Evolutionary conservation across 2,888 invertebrate species (phyloP), one percentile per base, ranked within the genome.

Genomic region (Hipparchia sbordonii): DNA sequence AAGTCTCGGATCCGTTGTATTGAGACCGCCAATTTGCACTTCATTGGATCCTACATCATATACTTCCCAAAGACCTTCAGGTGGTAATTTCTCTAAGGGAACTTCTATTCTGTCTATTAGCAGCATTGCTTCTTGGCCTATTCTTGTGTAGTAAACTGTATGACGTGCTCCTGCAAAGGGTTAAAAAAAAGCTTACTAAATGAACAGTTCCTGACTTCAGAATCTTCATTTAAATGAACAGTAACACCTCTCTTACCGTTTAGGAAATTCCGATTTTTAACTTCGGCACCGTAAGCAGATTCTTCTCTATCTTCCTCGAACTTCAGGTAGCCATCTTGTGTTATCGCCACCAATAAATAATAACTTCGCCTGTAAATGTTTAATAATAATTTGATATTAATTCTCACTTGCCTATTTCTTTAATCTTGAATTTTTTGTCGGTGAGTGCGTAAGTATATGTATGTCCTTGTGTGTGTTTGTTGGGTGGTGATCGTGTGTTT

Each of bases 271-370:
- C 97, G 95, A 77, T 96, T 96, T 79, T 95, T 95, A 13, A 97
- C 95, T 80, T 96, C 96, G 1, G 97, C 96, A 0, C 97, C 97
- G 80, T 94, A 96, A 0, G 96, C 95, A 12, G 94, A 93, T 7
- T 96, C 96, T 84, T 97, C 97, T 52, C 97, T 94, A 82, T 98
- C 97, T 89, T 98, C 98, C 89, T 97, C 97, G 81, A 98, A 96
- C 76, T 97, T 96, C 62, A 98, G 89, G 86, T 96, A 96, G 1
- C 98, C 98, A 80, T 98, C 97, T 72, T 96, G 96, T 67, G 97
- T 97, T 71, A 98, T 95, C 9, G 97, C 97, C 23, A 98, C 96
- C 76, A 98, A 89, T 39, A 98, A 92, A 81, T 97, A 98, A 87
- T 97, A 98, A 83, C 97, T 97, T 75, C 97, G 96, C 82, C 97